Conservation (phyloP, 1,140 invertebrate genomes). For the Megathymus violae region DNA sequence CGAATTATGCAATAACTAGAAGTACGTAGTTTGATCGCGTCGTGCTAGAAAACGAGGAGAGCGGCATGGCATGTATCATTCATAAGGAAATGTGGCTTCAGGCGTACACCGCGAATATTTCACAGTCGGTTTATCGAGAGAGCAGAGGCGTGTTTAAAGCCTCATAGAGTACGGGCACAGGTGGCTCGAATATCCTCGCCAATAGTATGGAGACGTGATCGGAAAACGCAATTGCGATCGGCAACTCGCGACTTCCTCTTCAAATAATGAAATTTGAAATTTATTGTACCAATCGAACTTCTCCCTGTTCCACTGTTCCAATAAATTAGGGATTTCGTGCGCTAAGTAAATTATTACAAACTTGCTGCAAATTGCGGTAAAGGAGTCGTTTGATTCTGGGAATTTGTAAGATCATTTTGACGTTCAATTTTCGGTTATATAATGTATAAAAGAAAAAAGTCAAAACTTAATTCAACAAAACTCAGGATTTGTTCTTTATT, state of each 20-base stretch:
- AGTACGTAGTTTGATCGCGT: slow-evolving; percentile 50
- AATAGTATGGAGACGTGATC: slow-evolving; percentile 82
- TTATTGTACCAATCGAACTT: slow-evolving; percentile 74
- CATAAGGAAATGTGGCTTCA: slow-evolving; percentile 75
- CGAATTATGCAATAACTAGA: slow-evolving; percentile 63
- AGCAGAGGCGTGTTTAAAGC: slow-evolving; percentile 77
- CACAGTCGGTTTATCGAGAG: slow-evolving; percentile 81
- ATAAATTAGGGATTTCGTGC: slow-evolving; percentile 60
- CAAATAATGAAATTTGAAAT: slow-evolving; percentile 83
- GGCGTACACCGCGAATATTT: slow-evolving; percentile 77
- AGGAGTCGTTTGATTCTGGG: slow-evolving; percentile 21
- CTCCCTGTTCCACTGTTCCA: slow-evolving; percentile 61
- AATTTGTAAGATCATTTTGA: slow-evolving; percentile 14
- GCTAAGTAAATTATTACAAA: slow-evolving; percentile 49
- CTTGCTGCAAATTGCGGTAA: slow-evolving; percentile 40
- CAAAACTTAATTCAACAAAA: no score
- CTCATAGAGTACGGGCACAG: slow-evolving; percentile 80
- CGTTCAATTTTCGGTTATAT: slow-evolving; percentile 4
- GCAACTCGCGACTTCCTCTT: slow-evolving; percentile 79
- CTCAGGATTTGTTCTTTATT: no score
- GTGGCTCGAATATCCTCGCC: slow-evolving; percentile 79
- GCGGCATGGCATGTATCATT: slow-evolving; percentile 75
- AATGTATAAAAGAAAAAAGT: neutral
- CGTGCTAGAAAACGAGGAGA: slow-evolving; percentile 52
- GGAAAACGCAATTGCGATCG: slow-evolving; percentile 76